phyloP scores from a whole-genome alignment of 1,140 invertebrate genomes.

The Teleogryllus occipitalis region DNA sequence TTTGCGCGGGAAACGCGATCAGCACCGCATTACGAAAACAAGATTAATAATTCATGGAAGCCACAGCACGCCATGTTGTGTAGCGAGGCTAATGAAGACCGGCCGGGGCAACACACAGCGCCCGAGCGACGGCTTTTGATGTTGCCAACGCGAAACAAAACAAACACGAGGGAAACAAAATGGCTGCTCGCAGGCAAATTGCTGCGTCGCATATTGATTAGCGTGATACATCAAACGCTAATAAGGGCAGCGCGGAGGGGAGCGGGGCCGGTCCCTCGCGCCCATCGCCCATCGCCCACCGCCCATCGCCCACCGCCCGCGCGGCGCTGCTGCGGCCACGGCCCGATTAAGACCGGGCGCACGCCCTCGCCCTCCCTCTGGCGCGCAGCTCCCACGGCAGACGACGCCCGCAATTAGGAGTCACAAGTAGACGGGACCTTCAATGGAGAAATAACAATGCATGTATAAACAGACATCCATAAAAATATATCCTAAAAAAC shows the following conservation, averaged over 20 bases:
- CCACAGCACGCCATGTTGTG: background rate
- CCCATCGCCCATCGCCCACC: no score
- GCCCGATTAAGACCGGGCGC: no score
- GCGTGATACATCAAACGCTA: background rate
- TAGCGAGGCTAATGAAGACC: background rate
- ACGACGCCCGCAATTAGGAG: no score
- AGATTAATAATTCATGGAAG: slow-evolving; percentile 5
- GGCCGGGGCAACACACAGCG: background rate
- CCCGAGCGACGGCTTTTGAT: background rate
- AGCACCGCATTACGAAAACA: background rate
- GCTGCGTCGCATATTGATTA: background rate
- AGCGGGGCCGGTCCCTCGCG: background rate
- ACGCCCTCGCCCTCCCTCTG: no score
- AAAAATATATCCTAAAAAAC: no score
- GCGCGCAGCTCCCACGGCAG: no score
- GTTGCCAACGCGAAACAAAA: background rate
- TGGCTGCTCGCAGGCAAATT: background rate
- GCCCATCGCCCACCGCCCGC: no score
- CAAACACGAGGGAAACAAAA: slow-evolving; percentile 4
- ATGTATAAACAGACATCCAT: no score
- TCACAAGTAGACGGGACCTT: no score
- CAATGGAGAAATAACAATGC: no score
- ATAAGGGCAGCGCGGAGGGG: background rate
- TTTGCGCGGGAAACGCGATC: background rate
- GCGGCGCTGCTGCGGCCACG: no score